These are phyloP conservation scores for Parnassius mnemosyne DNA, from an alignment of 2,888 invertebrate species.

Conservation along the genomic window DNA sequence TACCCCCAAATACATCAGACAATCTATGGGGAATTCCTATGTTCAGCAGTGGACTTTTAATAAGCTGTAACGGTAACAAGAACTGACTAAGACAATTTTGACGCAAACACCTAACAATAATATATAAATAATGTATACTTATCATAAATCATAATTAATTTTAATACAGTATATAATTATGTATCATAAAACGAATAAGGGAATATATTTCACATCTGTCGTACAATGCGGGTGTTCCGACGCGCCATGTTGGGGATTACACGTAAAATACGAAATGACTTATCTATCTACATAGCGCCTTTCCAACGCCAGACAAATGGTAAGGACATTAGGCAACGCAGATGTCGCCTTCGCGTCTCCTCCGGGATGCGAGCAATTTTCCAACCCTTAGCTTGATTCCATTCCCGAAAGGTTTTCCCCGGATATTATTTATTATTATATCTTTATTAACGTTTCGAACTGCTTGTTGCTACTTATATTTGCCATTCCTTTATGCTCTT, in stretches of 20 bases:
- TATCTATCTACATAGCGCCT: constrained; percentile 44
- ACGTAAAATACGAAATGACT: constrained; percentile 35
- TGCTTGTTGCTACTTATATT: constrained; percentile 68
- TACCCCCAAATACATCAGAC: too few species aligned
- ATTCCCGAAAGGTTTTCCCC: constrained; percentile 73
- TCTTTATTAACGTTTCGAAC: constrained; percentile 74
- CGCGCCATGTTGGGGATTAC: constrained; percentile 28
- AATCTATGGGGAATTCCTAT: too few species aligned
- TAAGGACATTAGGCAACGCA: constrained; percentile 71
- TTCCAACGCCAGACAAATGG: constrained; percentile 74
- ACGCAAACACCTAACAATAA: too few species aligned
- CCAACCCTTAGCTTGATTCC: constrained; percentile 77
- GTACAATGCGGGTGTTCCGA: not conserved
- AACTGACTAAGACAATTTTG: too few species aligned
- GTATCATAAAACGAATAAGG: not conserved
- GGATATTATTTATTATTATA: constrained; percentile 76
- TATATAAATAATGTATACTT: too few species aligned
- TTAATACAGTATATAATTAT: too few species aligned
- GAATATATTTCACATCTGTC: not conserved
- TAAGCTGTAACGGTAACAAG: too few species aligned
- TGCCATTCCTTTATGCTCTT: constrained; percentile 44
- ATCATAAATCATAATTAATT: too few species aligned
- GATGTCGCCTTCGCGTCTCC: constrained; percentile 69
- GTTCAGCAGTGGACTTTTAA: too few species aligned
- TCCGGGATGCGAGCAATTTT: constrained; percentile 74